A percentile compares a stretch with the other conserved stretches of the same genome.
Evolutionary conservation across 2,797 vertebrate genomes (phyloP).

Genomic region (Rhinoraja longicauda): DNA sequence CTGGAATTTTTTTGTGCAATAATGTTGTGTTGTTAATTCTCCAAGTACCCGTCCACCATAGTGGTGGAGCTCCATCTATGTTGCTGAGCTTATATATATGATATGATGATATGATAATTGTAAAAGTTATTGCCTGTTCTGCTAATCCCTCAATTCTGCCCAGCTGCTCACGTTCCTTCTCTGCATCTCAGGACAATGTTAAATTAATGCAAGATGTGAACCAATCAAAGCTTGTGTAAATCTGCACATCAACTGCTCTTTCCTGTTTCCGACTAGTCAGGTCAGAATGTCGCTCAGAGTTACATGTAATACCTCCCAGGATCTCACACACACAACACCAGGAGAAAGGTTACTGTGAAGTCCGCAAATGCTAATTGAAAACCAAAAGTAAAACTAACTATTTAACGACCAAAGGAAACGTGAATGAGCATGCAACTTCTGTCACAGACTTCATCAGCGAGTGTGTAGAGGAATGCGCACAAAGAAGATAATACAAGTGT

Average conservation of each 20-base stretch:
- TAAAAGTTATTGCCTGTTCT: neutral
- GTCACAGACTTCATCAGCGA: no score
- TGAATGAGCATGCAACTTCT: no score
- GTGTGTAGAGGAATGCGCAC: no score
- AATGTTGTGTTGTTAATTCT: neutral
- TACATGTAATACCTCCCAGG: neutral
- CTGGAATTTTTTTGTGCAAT: neutral
- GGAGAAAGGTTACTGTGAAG: neutral
- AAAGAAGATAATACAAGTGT: no score
- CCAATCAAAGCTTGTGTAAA: neutral
- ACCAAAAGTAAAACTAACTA: neutral
- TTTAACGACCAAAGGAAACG: neutral
- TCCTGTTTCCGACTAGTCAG: neutral
- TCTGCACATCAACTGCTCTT: neutral
- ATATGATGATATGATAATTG: no score
- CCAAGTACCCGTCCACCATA: neutral
- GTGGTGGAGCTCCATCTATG: neutral
- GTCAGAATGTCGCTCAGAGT: neutral
- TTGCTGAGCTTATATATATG: neutral
- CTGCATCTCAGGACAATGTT: neutral
- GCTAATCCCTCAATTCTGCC: neutral
- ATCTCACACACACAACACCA: neutral
- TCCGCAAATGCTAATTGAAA: neutral
- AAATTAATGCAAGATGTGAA: neutral
- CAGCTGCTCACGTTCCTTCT: neutral